A percentile compares a stretch with the other conserved stretches of the same genome.
Evolutionary conservation across 1,140 invertebrate genomes (phyloP).

Genomic region (Venturia canescens): DNA sequence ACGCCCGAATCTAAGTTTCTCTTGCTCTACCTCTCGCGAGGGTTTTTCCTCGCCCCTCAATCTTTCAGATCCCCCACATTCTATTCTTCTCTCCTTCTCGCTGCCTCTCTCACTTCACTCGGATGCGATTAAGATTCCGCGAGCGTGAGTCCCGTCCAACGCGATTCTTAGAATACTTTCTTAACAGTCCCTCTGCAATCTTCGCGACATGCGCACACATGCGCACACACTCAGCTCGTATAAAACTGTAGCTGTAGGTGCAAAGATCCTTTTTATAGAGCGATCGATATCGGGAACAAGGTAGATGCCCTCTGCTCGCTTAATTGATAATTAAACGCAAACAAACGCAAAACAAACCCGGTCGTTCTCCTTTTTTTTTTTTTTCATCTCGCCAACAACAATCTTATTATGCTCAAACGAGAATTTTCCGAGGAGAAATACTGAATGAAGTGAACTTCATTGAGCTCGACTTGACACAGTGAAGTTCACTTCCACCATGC

Average conservation of each 20-base stretch:
- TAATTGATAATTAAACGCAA: not conserved
- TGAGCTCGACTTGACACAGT: no score
- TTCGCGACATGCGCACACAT: conserved; percentile 3
- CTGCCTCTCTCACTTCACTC: conserved; percentile 8
- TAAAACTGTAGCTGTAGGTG: conserved; percentile 13
- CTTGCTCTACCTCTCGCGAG: not conserved
- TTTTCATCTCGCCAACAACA: no score
- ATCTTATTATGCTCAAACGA: no score
- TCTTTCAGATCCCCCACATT: not conserved
- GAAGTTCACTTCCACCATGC: no score
- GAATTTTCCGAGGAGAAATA: no score
- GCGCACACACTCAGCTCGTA: no score
- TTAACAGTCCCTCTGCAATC: conserved; percentile 15
- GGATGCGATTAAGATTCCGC: conserved; percentile 60
- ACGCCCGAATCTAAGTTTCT: conserved; percentile 36
- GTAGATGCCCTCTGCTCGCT: not conserved
- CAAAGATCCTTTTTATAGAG: conserved; percentile 26
- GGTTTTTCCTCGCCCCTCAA: not conserved
- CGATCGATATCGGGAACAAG: conserved; percentile 19
- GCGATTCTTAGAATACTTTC: conserved; percentile 58
- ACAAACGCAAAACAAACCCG: not conserved
- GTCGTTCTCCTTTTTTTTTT: no score
- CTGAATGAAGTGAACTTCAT: no score
- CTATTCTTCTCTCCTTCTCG: not conserved
- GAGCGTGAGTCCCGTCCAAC: conserved; percentile 53